phyloP scores from a whole-genome alignment of 92 coral and sea anemone genomes.

The Palythoa caribaeorum region DNA sequence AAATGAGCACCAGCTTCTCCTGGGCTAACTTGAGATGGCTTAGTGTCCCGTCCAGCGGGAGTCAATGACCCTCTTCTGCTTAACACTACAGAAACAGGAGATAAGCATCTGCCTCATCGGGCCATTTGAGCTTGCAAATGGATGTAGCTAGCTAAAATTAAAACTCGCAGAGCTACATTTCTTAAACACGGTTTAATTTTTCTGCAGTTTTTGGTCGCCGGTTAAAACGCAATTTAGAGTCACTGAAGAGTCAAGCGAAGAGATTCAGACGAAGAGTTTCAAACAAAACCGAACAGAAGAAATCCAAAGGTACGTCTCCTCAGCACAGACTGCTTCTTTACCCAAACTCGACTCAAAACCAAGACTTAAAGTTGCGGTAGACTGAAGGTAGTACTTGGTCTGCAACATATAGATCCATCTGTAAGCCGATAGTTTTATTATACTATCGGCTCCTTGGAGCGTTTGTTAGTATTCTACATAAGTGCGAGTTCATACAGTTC shows the following conservation, averaged over 20 bases:
- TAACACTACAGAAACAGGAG: too few relatives aligned
- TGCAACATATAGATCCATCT: not conserved
- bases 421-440: too few relatives aligned
- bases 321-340: not conserved
- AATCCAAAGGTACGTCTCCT: not conserved
- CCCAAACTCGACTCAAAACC: not conserved
- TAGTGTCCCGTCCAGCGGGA: too few relatives aligned
- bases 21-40: too few relatives aligned
- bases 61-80: too few relatives aligned
- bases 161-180: not conserved
- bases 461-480: too few relatives aligned
- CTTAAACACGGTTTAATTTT: not conserved
- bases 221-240: slow-evolving; percentile 17
- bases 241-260: slow-evolving; percentile 16
- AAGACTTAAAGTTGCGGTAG: not conserved
- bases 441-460: too few relatives aligned
- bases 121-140: too few relatives aligned
- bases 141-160: too few relatives aligned
- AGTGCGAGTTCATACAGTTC: too few relatives aligned
- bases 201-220: slow-evolving; percentile 37
- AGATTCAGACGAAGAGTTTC: slow-evolving; percentile 30
- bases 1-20: too few relatives aligned
- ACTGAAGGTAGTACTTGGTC: not conserved
- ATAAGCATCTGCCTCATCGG: too few relatives aligned
- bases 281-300: slow-evolving; percentile 37